Evolutionary conservation across 1,140 invertebrate genomes (phyloP), one percentile per base, ranked within the genome.

Genomic region (Bicyclus anynana): DNA sequence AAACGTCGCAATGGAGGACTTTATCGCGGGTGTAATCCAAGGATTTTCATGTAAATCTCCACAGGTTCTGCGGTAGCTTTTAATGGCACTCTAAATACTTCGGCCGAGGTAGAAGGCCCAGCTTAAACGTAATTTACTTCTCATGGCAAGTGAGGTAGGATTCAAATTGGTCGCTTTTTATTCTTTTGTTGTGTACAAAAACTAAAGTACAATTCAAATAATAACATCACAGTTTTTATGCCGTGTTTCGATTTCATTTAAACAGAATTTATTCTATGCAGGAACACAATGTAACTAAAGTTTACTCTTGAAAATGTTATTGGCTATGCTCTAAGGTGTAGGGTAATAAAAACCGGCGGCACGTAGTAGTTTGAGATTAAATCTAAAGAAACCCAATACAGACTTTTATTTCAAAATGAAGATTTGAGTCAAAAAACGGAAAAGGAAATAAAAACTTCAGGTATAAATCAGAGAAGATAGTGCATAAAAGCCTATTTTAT

Each of bases 381-480:
- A 4, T 23, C 23, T n/a, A 23, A 23, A 23, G 23, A 7, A 4
- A 23, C 23, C 23, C 2, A 23, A 23, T 7, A 23, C 23, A 7
- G 23, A 7, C 23, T 23, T 23, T 23, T 4, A 23, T 23, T 4
- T 23, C 23, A 23, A 23, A 4, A 23, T 7, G 7, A 23, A 23
- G n/a, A n/a, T n/a, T n/a, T n/a, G n/a, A 23, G 23, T 23, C 35
- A 35, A 26, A 46, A 46, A 49, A 51, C 35, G 64, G 67, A 70
- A 62, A 62, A 48, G 37, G 53, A 61, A 42, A 49, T 65, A 68
- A 67, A 68, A 65, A 51, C 26, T 21, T 35, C n/a, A 20, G 26
- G 13, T 58, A 59, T 83, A 80, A 84, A 77, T 80, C 74, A 80
- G 57, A 21, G 59, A 49, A 74, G 73, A 76, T 78, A 69, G 73